A percentile compares a stretch with the other conserved stretches of the same genome.
Conservation (phyloP, 1,140 invertebrate genomes). For the Xylocopa sonorina region DNA sequence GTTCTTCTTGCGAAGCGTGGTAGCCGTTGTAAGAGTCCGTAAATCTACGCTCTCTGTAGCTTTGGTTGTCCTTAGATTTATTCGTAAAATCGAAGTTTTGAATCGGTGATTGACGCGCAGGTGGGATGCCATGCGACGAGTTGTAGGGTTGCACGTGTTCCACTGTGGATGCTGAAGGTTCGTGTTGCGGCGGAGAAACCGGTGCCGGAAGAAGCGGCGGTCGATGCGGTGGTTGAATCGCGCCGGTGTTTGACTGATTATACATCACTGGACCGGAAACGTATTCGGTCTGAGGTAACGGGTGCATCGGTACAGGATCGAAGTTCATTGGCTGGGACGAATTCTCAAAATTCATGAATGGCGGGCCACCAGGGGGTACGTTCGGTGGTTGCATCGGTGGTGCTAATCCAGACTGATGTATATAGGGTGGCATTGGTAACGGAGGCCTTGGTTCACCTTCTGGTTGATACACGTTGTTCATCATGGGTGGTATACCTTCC, state of each 20-base stretch:
- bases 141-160: constrained; percentile 51
- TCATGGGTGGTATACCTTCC: constrained; percentile 51
- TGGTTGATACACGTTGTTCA: constrained; percentile 45
- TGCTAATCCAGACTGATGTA: constrained; percentile 58
- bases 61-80: constrained; percentile 41
- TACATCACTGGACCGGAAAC: constrained; percentile 70
- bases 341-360: constrained; percentile 73
- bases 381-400: constrained; percentile 35
- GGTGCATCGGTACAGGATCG: constrained; percentile 60
- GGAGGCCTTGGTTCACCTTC: constrained; percentile 35
- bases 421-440: constrained; percentile 50
- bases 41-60: constrained; percentile 52
- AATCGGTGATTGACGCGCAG: constrained; percentile 18
- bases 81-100: constrained; percentile 40
- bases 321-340: constrained; percentile 67
- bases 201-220: constrained; percentile 54
- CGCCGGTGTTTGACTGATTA: constrained; percentile 65
- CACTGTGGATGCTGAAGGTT: constrained; percentile 67
- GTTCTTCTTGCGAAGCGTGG: constrained; percentile 66
- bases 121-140: constrained; percentile 22
- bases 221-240: constrained; percentile 43
- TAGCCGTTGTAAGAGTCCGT: constrained; percentile 59
- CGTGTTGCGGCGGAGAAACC: constrained; percentile 73
- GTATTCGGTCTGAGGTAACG: constrained; percentile 66
- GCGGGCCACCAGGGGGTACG: constrained; percentile 36